Base-by-base conservation (phyloP, 1,140 invertebrate species). In the Lepidurus packardi region DNA sequence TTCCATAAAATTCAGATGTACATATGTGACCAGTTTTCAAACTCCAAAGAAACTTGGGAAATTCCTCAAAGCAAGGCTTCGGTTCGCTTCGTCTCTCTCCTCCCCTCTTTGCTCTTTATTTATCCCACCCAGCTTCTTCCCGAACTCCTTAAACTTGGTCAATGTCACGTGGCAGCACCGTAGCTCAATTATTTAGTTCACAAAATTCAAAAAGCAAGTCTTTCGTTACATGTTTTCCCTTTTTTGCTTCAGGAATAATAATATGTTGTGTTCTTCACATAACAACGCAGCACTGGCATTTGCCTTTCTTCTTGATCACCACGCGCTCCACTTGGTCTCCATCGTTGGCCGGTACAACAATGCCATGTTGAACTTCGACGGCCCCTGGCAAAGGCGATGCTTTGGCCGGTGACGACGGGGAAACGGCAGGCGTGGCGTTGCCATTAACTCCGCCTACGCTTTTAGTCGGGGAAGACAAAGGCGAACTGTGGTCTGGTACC, bases 211-310 rank as follows among this genome's bases (percentile, higher is more conserved):
- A 16, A 65, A 65, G 45, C 45, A 16, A 16, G n/a, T 65, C 53
- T 21, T 65, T 21, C 21, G 6, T 65, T 21, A 7, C 21, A 7
- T 11, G 16, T 65, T 65, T 65, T 7, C 21, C 53, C 21, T 21
- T n/a, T 65, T 65, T 21, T 21, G 53, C 21, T 16, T 65, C 16
- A 13, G 53, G 53, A 65, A 65, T 65, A 11, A 21, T 65, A 65
- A 65, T n/a, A 65, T n/a, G 21, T 13, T 65, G 16, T 75, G n/a
- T 43, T 80, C 43, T 73, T 82, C 93, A 95, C 89, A 94, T 93
- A 83, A 94, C 89, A 80, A 93, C 91, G 87, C 93, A 95, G 88
- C 93, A 94, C 85, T 92, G 91, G 88, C 93, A 94, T 87, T 93
- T 94, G 85, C 91, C 92, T 86, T 95, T 94, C 88, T 95, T 95